Base-by-base conservation (phyloP, 2,888 invertebrate genomes). In the Orchesellides sinensis region DNA sequence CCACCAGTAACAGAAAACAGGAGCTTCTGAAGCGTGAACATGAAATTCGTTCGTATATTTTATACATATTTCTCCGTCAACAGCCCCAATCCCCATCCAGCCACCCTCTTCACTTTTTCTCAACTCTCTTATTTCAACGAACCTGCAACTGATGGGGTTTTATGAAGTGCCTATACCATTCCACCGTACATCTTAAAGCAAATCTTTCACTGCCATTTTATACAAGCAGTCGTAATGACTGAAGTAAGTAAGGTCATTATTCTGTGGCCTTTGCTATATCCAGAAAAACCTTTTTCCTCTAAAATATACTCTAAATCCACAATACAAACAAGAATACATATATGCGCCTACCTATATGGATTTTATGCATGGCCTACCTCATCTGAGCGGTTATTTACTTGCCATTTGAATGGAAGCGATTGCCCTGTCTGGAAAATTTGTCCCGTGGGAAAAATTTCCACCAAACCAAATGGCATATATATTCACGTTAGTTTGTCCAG, bases 371-470 rank as follows among this genome's bases (percentile, higher is more conserved):
- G 49, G 49, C 54, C 19, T 63, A 66, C 35, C 63, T 66, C 75
- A 75, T 65, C 40, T 27, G 35, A 54, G 66, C 6, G 49, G 75
- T 79, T 79, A 63, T 61, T 79, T 70, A 69, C 70, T 68, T 70
- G 35, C 79, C n/a, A 63, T 79, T 79, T 70, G 69, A 79, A 70
- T 79, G 70, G 40, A 70, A 70, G 70, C 52, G 70, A 79, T 70
- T 63, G 54, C 70, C 78, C 70, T 63, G 63, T 52, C 69, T 52
- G 47, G 70, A 69, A 79, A 79, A 79, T 79, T 79, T 61, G 70
- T 63, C 79, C 70, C 70, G 52, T 79, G 79, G 79, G 79, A 79
- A 79, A 70, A 79, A 70, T 79, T 79, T 63, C 63, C 12, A 40
- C 40, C 52, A 23, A n/a, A 27, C 75, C 66, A 75, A 75, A 75